Evolutionary conservation across 1,140 invertebrate species (phyloP).

Genomic region (Trachelipus rathkii): DNA sequence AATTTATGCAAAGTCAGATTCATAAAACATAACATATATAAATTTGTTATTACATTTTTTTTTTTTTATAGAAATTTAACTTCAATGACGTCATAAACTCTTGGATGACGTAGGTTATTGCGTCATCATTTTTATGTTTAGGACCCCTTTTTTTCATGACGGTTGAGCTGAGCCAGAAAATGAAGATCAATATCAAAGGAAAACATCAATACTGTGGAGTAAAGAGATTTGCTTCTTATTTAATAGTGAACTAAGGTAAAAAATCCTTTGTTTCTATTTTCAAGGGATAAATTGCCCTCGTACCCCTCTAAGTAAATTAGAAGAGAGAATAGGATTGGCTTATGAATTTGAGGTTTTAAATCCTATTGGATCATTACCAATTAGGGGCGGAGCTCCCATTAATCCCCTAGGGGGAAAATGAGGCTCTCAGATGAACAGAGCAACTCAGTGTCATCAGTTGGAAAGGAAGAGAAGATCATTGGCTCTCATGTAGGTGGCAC

Average conservation of each 20-base stretch:
- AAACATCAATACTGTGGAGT: not conserved
- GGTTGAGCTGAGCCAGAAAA: not conserved
- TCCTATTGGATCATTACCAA: not conserved
- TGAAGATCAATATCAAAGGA: constrained; percentile 5
- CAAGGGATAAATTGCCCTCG: not conserved
- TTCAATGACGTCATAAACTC: constrained; percentile 5
- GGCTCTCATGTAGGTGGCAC: not conserved
- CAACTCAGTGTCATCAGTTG: not conserved
- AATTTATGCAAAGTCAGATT: too few relatives aligned
- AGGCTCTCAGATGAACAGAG: not conserved
- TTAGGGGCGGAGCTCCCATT: not conserved
- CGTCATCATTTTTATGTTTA: not conserved
- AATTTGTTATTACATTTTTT: too few relatives aligned
- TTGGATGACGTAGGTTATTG: not conserved
- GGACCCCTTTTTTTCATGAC: not conserved
- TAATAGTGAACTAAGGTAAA: not conserved
- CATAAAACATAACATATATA: too few relatives aligned
- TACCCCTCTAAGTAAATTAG: constrained; percentile 1
- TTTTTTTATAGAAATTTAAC: too few relatives aligned
- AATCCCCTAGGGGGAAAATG: not conserved
- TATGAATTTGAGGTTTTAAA: too few relatives aligned
- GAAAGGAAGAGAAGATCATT: not conserved
- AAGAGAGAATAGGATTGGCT: not conserved
- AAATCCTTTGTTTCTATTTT: not conserved
- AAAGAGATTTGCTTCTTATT: not conserved